Evolutionary conservation across 2,888 invertebrate species (phyloP).

Genomic region (Eristalis arbustorum): DNA sequence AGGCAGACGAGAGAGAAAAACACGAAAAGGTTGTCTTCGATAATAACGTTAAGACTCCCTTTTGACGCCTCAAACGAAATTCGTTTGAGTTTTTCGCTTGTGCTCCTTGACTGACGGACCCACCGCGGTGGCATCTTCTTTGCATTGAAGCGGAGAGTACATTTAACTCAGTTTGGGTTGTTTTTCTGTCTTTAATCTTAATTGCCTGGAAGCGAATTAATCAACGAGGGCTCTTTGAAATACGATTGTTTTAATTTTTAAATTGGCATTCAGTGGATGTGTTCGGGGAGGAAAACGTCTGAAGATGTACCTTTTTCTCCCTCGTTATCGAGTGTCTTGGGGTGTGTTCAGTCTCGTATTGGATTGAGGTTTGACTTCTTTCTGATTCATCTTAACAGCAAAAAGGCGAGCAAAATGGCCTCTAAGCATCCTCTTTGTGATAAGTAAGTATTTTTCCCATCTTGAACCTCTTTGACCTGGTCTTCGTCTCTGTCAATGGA

Average conservation of each 20-base stretch:
- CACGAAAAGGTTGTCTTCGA: background rate
- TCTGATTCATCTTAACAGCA: no score
- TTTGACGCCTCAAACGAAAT: background rate
- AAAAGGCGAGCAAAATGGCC: no score
- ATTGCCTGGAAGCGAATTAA: constrained; percentile 5
- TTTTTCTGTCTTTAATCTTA: constrained; percentile 11
- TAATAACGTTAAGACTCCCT: constrained; percentile 12
- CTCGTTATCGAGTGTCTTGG: no score
- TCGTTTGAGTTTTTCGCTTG: background rate
- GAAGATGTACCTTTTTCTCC: background rate
- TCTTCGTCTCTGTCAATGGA: no score
- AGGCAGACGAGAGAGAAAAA: background rate
- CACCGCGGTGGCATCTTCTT: background rate
- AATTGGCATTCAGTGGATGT: background rate
- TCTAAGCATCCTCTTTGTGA: no score
- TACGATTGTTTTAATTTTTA: background rate
- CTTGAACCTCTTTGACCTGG: no score
- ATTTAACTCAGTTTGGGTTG: background rate
- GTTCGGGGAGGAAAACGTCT: background rate
- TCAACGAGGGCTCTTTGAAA: constrained; percentile 1
- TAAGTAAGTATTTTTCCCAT: no score
- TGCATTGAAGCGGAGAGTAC: background rate
- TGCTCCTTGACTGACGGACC: no score
- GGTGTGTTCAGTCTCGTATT: no score
- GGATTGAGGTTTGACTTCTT: no score